phyloP scores from a whole-genome alignment of 1,140 invertebrate genomes.

The Probaryconus sp. region DNA sequence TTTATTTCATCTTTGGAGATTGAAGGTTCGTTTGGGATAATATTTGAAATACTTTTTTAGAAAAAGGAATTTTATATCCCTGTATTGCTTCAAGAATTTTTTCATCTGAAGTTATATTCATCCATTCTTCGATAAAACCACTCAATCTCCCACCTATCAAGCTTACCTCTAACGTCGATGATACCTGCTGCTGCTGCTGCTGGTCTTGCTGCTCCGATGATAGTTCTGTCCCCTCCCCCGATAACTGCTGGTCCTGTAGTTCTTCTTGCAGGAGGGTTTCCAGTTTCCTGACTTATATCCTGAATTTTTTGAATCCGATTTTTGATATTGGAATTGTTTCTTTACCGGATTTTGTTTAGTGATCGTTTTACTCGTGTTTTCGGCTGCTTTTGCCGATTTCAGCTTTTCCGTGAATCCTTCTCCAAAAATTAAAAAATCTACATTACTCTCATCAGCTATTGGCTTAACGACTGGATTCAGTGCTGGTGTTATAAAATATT shows the following conservation, averaged over 20 bases:
- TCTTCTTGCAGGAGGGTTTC: neutral
- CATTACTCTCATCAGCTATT: constrained; percentile 9
- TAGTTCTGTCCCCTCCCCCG: neutral
- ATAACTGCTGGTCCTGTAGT: neutral
- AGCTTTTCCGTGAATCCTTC: constrained; percentile 21
- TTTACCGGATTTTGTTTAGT: neutral
- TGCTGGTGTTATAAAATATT: constrained; percentile 9
- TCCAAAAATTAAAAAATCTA: constrained; percentile 20
- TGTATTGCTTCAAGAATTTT: too few species aligned
- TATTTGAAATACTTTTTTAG: too few species aligned
- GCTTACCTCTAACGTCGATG: neutral
- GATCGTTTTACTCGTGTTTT: constrained; percentile 20
- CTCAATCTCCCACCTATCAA: neutral
- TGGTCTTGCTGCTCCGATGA: neutral
- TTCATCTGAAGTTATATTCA: too few species aligned
- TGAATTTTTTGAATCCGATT: too few species aligned
- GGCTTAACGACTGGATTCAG: constrained; percentile 13
- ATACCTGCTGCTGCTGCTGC: neutral
- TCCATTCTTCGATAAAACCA: neutral
- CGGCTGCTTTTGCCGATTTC: constrained; percentile 7
- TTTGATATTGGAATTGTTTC: neutral
- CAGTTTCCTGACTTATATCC: neutral
- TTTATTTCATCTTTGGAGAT: too few species aligned
- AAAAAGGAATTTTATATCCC: too few species aligned
- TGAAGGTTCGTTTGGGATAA: too few species aligned